Evolutionary conservation across 1,140 invertebrate genomes (phyloP), one percentile per base, ranked within the genome.

Genomic region (Calliopsis andreniformis): DNA sequence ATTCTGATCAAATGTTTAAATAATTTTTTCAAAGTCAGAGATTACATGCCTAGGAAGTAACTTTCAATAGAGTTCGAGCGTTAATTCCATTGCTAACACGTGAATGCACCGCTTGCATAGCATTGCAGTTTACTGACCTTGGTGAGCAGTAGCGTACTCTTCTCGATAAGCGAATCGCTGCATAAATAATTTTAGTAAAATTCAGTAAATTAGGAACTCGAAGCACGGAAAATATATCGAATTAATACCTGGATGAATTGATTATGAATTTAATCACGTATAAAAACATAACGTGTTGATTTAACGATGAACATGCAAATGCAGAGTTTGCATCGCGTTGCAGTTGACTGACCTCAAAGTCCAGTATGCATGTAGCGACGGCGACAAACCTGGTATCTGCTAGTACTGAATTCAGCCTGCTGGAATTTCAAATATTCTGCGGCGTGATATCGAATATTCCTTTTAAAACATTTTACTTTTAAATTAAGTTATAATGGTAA

Each of bases 311-410:
- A 43, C 71, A 66, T 49, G 70, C 64, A 80, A 80, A 70, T 47
- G 72, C 76, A 82, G 73, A 78, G 69, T 53, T 71, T 73, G 64
- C 76, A 78, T 86, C 68, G 82, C 68, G 70, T 71, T 73, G 75
- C 80, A 84, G 83, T 86, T 86, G 84, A 84, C 71, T 84, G 84
- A 86, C 83, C 84, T 78, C 80, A 49, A 23, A 77, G 68, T 69
- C 14, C 68, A 78, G 49, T 45, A 47, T 67, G 64, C 67, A 25
- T 49, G 51, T 58, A 67, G 49, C 55, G 23, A 67, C 67, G 61
- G 32, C 53, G 61, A 39, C 30, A 42, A 58, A 25, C 43, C 62
- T 68, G 78, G 45, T 64, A 64, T 76, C 70, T 72, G 63, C 68
- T 72, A 59, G 32, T 49, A 76, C 56, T 18, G n/a, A 76, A 71